These are phyloP conservation scores for Drosophila macrospina DNA, from an alignment of 2,888 invertebrate genomes.

Conservation along the genomic window DNA sequence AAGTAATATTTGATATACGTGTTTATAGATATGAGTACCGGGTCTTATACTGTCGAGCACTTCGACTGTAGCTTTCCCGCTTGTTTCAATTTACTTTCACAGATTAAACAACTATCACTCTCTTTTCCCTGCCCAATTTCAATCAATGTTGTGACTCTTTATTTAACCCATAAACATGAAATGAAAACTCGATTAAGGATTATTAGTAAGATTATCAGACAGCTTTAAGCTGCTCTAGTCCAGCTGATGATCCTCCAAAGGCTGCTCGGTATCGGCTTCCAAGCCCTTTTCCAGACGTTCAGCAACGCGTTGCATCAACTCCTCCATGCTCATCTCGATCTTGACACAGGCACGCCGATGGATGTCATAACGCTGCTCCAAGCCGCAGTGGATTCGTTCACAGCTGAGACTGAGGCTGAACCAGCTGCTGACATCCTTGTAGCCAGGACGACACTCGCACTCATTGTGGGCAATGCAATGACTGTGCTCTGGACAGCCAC, in stretches of 20 bases:
- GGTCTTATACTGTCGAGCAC: no score
- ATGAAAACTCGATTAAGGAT: not conserved
- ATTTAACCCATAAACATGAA: slow-evolving; percentile 23
- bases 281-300: slow-evolving; percentile 72
- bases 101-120: not conserved
- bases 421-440: slow-evolving; percentile 72
- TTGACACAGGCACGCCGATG: slow-evolving; percentile 67
- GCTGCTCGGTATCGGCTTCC: slow-evolving; percentile 13
- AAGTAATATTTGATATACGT: no score
- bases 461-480: slow-evolving; percentile 81
- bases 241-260: not conserved
- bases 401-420: slow-evolving; percentile 68
- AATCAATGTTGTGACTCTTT: slow-evolving; percentile 6
- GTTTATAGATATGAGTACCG: no score
- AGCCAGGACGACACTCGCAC: slow-evolving; percentile 85
- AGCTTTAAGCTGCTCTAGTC: not conserved
- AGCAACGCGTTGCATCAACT: slow-evolving; percentile 80
- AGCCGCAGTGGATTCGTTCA: slow-evolving; percentile 76
- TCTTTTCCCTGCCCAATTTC: not conserved
- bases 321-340: slow-evolving; percentile 82
- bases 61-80: no score
- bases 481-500: slow-evolving; percentile 81
- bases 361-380: slow-evolving; percentile 78
- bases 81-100: no score
- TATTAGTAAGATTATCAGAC: not conserved